Evolutionary conservation across 2,113 vertebrate species (phyloP).

Genomic region (Vicugna pacos): DNA sequence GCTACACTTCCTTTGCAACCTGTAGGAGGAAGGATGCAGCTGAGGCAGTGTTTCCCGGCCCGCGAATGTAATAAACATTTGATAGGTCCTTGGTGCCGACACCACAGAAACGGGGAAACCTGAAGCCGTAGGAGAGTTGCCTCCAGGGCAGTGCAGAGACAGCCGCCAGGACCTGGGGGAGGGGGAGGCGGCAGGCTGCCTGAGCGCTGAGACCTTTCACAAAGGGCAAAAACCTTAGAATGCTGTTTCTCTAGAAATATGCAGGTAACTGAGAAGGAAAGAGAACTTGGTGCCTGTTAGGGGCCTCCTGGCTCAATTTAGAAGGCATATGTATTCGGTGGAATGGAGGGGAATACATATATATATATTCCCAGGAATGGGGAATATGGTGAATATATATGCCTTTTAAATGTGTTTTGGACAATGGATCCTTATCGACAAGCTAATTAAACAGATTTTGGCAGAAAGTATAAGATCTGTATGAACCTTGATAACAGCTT

Average conservation of each 20-base stretch:
- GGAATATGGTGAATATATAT: too few species aligned
- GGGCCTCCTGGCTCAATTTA: neutral
- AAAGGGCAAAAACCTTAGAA: neutral
- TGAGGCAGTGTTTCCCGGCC: neutral
- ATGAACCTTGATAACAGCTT: neutral
- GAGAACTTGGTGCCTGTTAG: neutral
- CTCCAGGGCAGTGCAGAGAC: neutral
- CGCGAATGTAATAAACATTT: constrained; percentile 61
- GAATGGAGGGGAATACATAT: too few species aligned
- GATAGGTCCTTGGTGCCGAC: constrained; percentile 43
- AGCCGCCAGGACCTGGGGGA: constrained; percentile 18
- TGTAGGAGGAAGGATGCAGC: neutral
- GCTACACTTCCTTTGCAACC: neutral
- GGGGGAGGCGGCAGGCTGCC: neutral
- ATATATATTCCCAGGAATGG: neutral
- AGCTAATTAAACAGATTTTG: neutral
- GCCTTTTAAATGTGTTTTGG: neutral
- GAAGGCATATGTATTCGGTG: neutral
- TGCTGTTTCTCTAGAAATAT: neutral
- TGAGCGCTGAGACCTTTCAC: neutral
- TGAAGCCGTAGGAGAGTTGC: constrained; percentile 55
- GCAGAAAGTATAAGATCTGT: neutral
- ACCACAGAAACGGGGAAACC: constrained; percentile 67
- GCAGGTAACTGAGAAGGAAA: neutral
- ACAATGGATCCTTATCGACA: neutral